A percentile compares a stretch with the other conserved stretches of the same genome.
phyloP scores from a whole-genome alignment of 2,888 invertebrate genomes.

The Salticus scenicus region DNA sequence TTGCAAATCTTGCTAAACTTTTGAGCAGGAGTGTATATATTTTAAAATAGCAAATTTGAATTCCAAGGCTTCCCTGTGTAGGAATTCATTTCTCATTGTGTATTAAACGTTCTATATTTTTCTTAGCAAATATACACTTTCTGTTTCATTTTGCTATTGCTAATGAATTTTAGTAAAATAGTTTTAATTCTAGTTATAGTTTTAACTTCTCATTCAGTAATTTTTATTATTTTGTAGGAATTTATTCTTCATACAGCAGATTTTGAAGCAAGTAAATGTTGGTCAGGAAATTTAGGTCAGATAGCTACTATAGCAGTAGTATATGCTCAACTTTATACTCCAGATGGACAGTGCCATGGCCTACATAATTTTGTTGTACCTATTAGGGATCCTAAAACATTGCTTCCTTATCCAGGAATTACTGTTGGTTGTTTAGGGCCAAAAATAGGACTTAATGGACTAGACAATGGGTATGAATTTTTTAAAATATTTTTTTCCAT shows the following conservation, averaged over 20 bases:
- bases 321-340: constrained; percentile 90
- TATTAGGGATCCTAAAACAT: constrained; percentile 84
- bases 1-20: no score
- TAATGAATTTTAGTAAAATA: no score
- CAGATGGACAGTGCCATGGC: constrained; percentile 86
- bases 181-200: no score
- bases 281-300: constrained; percentile 86
- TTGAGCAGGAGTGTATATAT: no score
- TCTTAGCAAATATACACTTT: no score
- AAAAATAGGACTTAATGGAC: constrained; percentile 91
- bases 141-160: no score
- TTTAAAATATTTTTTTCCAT: not conserved
- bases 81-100: no score
- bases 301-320: constrained; percentile 88
- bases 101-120: no score
- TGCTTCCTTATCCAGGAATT: constrained; percentile 85
- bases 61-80: no score
- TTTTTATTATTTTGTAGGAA: constrained; percentile 77
- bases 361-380: constrained; percentile 92
- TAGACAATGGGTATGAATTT: constrained; percentile 94
- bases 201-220: no score
- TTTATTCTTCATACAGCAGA: constrained; percentile 85
- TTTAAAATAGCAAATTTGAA: no score
- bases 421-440: constrained; percentile 93
- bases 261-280: constrained; percentile 87